Evolutionary conservation across 2,888 invertebrate genomes (phyloP), one percentile per base, ranked within the genome.

Genomic region (Crepidodera aurea): DNA sequence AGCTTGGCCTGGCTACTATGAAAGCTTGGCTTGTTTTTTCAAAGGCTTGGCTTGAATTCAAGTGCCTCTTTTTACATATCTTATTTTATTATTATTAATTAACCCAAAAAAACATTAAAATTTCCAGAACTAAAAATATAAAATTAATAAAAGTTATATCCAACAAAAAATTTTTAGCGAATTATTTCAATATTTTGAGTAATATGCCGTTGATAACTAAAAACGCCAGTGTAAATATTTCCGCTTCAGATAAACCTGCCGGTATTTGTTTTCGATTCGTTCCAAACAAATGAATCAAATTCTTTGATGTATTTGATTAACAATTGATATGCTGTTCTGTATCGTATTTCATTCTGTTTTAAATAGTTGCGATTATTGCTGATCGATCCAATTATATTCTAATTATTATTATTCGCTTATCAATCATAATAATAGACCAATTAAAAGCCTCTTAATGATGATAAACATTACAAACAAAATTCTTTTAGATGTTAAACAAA

Each of bases 151-250:
- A n/a, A n/a, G n/a, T n/a, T n/a, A n/a, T n/a, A n/a, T n/a, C n/a
- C n/a, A n/a, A n/a, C n/a, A n/a, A n/a, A 22, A 2, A 51, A 39
- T 51, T 15, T 8, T 39, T 51, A 27, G 12, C n/a, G 46, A 12
- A 39, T 12, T 32, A 27, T 25, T 48, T 46, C 46, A 57, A 48
- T 27, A 27, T 40, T 53, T 48, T 53, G 50, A 62, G 29, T 29
- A 54, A 53, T 39, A 46, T 53, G 53, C 34, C 51, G 22, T 51
- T 63, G 50, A 55, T 44, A 34, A 51, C 53, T 46, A 46, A 60
- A 64, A 60, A 40, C 27, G 51, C 54, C 32, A 57, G 25, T 53
- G 60, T 57, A 56, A 60, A 64, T 64, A 60, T 60, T 60, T 60
- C 25, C 42, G 19, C 32, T 53, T 39, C 51, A 42, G 60, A 60